These are phyloP conservation scores for Bhutanitis thaidina DNA, from an alignment of 2,888 invertebrate genomes.

Conservation along the genomic window DNA sequence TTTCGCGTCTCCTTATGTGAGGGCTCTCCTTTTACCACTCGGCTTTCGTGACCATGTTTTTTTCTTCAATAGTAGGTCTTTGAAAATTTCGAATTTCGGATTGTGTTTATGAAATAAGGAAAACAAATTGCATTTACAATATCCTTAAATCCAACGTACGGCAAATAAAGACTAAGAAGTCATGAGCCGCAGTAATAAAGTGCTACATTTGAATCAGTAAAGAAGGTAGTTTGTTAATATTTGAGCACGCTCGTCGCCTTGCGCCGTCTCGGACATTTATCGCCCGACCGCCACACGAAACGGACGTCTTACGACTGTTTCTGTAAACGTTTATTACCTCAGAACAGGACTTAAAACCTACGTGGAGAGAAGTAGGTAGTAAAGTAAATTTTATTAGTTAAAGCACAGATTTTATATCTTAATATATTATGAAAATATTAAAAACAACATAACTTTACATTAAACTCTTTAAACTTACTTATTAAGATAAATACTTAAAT, in stretches of 20 bases:
- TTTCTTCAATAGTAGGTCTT: too few species aligned
- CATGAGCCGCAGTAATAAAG: slow-evolving; percentile 16
- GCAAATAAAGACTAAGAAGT: slow-evolving; percentile 22
- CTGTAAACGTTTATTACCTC: slow-evolving; percentile 46
- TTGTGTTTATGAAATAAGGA: too few species aligned
- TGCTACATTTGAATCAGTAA: slow-evolving; percentile 35
- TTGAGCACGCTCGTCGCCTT: slow-evolving; percentile 57
- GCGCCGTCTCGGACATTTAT: slow-evolving; percentile 54
- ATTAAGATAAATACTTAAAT: too few species aligned
- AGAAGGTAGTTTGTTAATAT: slow-evolving; percentile 72
- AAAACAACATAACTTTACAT: too few species aligned
- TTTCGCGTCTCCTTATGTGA: too few species aligned
- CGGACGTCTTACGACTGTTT: slow-evolving; percentile 47
- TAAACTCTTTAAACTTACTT: too few species aligned
- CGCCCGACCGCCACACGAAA: slow-evolving; percentile 40
- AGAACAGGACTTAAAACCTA: slow-evolving; percentile 22
- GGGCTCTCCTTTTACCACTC: too few species aligned
- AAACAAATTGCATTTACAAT: neutral
- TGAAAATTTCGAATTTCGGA: too few species aligned
- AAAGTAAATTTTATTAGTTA: slow-evolving; percentile 2
- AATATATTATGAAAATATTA: neutral
- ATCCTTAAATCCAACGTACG: neutral
- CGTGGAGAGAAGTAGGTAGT: neutral
- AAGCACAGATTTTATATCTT: slow-evolving; percentile 1
- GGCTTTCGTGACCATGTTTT: too few species aligned